Conservation (phyloP, 2,797 vertebrate species). For the Ctenosaura bakeri region DNA sequence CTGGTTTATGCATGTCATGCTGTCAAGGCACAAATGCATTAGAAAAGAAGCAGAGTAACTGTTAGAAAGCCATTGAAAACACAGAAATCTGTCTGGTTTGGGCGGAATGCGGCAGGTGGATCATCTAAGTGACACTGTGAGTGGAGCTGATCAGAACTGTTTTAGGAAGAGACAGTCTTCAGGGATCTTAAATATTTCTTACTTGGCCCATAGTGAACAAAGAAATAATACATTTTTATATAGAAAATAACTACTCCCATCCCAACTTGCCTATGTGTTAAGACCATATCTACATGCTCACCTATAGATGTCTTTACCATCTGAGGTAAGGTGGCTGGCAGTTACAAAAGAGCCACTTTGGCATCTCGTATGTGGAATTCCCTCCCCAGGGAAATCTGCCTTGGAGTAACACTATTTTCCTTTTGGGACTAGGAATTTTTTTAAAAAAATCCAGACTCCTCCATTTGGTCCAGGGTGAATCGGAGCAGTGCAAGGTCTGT, state of each 20-base stretch:
- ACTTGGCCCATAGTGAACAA: not conserved
- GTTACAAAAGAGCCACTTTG: not conserved
- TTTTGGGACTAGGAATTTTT: no score
- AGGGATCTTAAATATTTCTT: not conserved
- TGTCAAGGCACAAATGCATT: slow-evolving; percentile 33
- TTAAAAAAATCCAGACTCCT: no score
- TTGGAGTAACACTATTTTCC: no score
- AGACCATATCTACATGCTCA: not conserved
- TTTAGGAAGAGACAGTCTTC: not conserved
- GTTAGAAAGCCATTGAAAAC: not conserved
- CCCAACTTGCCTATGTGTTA: not conserved
- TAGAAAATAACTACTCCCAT: not conserved
- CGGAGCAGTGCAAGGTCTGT: no score
- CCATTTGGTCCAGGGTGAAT: no score
- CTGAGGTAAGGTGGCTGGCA: not conserved
- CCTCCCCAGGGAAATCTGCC: not conserved
- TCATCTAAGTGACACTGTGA: not conserved
- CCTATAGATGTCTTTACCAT: not conserved
- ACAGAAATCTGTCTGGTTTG: not conserved
- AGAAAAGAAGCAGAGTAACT: slow-evolving; percentile 20
- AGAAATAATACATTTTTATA: not conserved
- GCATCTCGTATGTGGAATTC: not conserved
- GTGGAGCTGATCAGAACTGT: no score
- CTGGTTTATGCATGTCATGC: slow-evolving; percentile 22
- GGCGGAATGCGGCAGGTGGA: not conserved